Percentiles rank a stretch among this genome's conserved stretches.
phyloP scores from a whole-genome alignment of 30 jellyfish, hydroid and myxozoan genomes.

The Chironex yamaguchii region DNA sequence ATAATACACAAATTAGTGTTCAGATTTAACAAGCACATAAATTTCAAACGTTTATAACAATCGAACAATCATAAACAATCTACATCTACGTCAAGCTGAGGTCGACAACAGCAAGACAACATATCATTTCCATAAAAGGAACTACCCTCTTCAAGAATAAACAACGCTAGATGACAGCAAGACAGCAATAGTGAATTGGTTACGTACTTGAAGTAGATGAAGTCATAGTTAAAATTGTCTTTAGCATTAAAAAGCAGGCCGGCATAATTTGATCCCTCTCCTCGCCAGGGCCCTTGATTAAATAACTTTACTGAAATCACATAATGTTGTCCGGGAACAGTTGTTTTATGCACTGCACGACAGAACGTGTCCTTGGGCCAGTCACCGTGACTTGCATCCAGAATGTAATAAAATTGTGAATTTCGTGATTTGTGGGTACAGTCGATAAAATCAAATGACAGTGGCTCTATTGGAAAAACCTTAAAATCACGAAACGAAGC shows the following conservation, averaged over 20 bases:
- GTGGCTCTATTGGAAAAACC: slow-evolving; percentile 54
- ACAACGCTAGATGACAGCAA: too few species aligned
- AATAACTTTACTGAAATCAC: slow-evolving; percentile 58
- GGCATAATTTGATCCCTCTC: slow-evolving; percentile 41
- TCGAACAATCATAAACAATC: too few species aligned
- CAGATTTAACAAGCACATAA: too few species aligned
- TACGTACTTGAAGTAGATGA: slow-evolving; percentile 74
- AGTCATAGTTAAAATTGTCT: slow-evolving; percentile 74
- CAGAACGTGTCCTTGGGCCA: slow-evolving; percentile 83
- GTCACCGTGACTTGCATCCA: slow-evolving; percentile 82
- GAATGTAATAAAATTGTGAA: slow-evolving; percentile 50
- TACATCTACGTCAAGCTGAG: too few species aligned
- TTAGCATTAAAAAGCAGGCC: slow-evolving; percentile 82
- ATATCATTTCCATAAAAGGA: too few species aligned
- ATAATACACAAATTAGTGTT: too few species aligned
- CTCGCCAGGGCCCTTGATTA: slow-evolving; percentile 65
- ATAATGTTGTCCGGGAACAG: slow-evolving; percentile 65
- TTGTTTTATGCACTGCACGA: slow-evolving; percentile 66
- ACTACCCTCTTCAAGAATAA: too few species aligned
- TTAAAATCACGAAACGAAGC: slow-evolving; percentile 68
- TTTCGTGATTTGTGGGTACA: slow-evolving; percentile 64
- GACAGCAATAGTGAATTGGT: not conserved
- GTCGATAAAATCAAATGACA: slow-evolving; percentile 58
- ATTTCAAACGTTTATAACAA: too few species aligned
- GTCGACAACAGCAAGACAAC: too few species aligned